Percentiles rank a stretch among this genome's conserved stretches.
These are phyloP conservation scores for Tanaodytes sp. DNA, from an alignment of 2,888 invertebrate genomes.

Conservation along the genomic window DNA sequence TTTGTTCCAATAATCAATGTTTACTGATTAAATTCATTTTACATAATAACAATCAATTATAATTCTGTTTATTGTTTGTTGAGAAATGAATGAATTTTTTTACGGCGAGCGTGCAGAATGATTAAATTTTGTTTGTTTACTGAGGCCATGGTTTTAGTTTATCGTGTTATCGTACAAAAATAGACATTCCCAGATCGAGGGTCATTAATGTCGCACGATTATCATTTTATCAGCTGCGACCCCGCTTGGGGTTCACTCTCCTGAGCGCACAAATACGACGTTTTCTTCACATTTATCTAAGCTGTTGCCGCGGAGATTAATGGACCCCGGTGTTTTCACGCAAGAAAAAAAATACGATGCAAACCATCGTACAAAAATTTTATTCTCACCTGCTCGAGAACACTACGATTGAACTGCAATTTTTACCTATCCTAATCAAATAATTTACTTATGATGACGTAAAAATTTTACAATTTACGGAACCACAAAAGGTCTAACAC, in stretches of 20 bases:
- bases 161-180: constrained; percentile 57
- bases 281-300: constrained; percentile 46
- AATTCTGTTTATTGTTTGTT: no score
- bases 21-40: no score
- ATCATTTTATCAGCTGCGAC: constrained; percentile 64
- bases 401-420: no score
- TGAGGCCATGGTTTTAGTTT: constrained; percentile 42
- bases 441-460: no score
- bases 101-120: no score
- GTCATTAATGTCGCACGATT: constrained; percentile 65
- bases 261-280: constrained; percentile 48
- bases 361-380: constrained; percentile 11
- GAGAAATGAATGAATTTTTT: no score
- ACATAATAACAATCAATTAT: no score
- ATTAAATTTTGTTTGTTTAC: constrained; percentile 39
- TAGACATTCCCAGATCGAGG: constrained; percentile 60
- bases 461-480: no score
- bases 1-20: no score
- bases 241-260: constrained; percentile 57
- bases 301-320: constrained; percentile 53
- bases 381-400: constrained; percentile 25
- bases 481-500: no score
- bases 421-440: no score
- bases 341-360: constrained; percentile 26
- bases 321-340: constrained; percentile 28